Base-by-base conservation (phyloP, 2,113 vertebrate species). In the Paracanthobrama guichenoti region DNA sequence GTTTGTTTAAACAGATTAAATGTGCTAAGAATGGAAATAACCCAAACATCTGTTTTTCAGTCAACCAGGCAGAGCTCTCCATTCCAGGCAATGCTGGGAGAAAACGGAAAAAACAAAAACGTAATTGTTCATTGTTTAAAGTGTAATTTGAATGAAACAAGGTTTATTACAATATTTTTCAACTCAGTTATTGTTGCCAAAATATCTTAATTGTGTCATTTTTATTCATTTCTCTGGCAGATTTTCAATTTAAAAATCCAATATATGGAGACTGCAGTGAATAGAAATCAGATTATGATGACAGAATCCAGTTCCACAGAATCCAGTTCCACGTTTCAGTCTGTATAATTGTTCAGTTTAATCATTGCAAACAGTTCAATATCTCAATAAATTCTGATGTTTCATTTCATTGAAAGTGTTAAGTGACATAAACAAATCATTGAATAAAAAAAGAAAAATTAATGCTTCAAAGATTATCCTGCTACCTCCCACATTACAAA, bases 221-320 rank as follows among this genome's bases (percentile, higher is more conserved):
- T 69, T 79, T 48, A 66, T 46, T 24, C 48, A 66, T 87, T 57
- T 84, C 16, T 66, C 11, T 16, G 12, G 48, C 88, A 91, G 92
- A 86, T 8, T n/a, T 20, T 71, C 85, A 92, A 48, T 88, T 84
- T 84, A 75, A 86, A 82, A 94, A 94, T 74, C 93, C 93, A 0
- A 91, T 94, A 84, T 94, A 94, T 88, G 91, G 75, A 84, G 86
- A 84, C 31, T 89, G 84, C 83, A 39, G 11, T 22, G 11, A 72
- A 12, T 28, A 46, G 20, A 20, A 20, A 12, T 57, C 53, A 31
- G 31, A 12, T 10, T 48, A 18, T 13, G 26, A 6, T 7, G n/a
- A 79, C 59, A 62, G 57, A 26, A 44, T 42, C 31, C 55, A 59
- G 6, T 16, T 44, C 12, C 35, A 62, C 59, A 79, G 14, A 62